Percentiles rank a stretch among this genome's conserved stretches.
These are phyloP conservation scores for Pelochelys cantorii DNA, from an alignment of 2,797 vertebrate genomes.

Conservation along the genomic window DNA sequence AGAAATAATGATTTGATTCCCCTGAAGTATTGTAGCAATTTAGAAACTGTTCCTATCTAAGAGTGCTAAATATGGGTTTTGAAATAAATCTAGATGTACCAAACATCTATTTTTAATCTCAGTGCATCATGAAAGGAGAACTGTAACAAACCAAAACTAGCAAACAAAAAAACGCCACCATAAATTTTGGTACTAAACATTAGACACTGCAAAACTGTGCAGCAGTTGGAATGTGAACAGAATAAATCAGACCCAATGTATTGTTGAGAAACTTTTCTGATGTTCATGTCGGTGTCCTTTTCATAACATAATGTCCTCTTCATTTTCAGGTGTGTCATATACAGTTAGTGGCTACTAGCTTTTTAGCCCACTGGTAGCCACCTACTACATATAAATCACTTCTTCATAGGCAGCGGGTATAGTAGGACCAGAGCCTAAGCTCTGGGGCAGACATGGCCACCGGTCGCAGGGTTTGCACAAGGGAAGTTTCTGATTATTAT, in stretches of 20 bases:
- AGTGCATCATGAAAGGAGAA: conserved; percentile 56
- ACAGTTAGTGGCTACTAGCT: neutral
- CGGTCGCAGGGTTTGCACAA: too few species aligned
- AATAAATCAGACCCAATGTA: neutral
- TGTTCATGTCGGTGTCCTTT: conserved; percentile 2
- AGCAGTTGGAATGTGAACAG: neutral
- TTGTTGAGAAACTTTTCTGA: neutral
- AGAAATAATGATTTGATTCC: conserved; percentile 41
- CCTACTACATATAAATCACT: neutral
- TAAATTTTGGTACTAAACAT: conserved; percentile 44
- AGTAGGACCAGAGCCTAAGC: too few species aligned
- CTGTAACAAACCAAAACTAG: conserved; percentile 26
- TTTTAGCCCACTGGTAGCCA: neutral
- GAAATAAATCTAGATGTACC: conserved; percentile 60
- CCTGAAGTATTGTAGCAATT: conserved; percentile 40
- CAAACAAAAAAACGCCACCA: conserved; percentile 43
- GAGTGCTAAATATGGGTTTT: conserved; percentile 56
- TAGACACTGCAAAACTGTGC: neutral
- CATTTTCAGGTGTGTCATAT: accelerated
- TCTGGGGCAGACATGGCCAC: too few species aligned
- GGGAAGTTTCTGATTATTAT: too few species aligned
- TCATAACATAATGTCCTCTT: neutral
- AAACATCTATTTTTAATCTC: conserved; percentile 65
- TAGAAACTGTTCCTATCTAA: conserved; percentile 48
- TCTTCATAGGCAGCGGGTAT: neutral